Evolutionary conservation across 2,888 invertebrate species (phyloP), one percentile per base, ranked within the genome.

Genomic region (Spialia ferax): DNA sequence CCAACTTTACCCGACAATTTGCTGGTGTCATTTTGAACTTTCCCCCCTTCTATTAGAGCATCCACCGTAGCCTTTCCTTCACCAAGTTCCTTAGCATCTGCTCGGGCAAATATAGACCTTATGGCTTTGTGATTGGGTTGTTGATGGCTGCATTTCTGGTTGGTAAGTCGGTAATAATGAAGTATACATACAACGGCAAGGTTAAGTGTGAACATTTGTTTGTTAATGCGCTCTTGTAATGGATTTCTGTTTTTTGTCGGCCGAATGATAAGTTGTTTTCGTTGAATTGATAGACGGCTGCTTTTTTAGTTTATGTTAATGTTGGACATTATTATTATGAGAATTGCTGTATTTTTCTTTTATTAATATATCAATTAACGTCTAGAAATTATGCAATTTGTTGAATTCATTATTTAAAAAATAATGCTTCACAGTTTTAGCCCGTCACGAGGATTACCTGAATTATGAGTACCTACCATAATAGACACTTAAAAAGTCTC

Each of bases 141-240:
- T 10, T 42, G 15, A 7, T 11, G 18, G 20, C 1, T 45, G 80
- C 55, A 70, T 32, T 38, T 42, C 23, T 69, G 77, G 13, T 75
- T 72, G 73, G 83, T 77, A 72, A 74, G 78, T 73, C 74, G 75
- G 83, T 86, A 86, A 89, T 91, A 91, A 90, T 91, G 88, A 91
- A 85, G 81, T 84, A 85, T 86, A 88, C 86, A 64, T 56, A 86
- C 81, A 86, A 83, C 89, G 91, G 90, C 90, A 89, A 92, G 91
- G 92, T 92, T 91, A 91, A 92, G 91, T 92, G 93, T 92, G 89
- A 92, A 92, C 92, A 92, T 92, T 92, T 92, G 93, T 93, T 92
- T 90, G 91, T 91, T 89, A 91, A 92, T 91, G 89, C 86, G 83
- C 85, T 85, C 83, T 85, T 89, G 84, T 92, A 91, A 91, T 91